These are phyloP conservation scores for Danio tinwini DNA, from an alignment of 2,797 vertebrate species.

Conservation along the genomic window DNA sequence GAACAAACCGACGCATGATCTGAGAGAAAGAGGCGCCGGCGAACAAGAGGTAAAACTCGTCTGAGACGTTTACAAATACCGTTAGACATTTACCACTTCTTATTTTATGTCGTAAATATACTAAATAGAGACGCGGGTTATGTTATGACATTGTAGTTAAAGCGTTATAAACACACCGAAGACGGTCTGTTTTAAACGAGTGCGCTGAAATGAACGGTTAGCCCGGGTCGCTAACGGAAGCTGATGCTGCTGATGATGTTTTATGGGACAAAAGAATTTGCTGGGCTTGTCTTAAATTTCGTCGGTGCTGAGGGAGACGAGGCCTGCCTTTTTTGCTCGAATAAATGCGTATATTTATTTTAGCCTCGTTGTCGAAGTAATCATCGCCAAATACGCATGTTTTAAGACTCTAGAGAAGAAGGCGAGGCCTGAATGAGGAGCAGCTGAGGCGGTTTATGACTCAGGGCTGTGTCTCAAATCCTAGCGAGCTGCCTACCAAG, in stretches of 20 bases:
- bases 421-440: conserved; percentile 43
- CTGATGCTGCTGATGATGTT: conserved; percentile 39
- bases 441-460: conserved; percentile 35
- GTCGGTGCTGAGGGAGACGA: not conserved
- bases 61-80: not conserved
- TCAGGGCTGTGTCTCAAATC: conserved; percentile 31
- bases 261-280: conserved; percentile 41
- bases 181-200: not conserved
- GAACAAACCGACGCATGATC: conserved; percentile 57
- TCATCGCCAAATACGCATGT: not conserved
- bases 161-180: not conserved
- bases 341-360: not conserved
- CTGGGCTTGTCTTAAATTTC: not conserved
- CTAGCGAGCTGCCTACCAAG: not conserved
- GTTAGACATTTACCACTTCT: not conserved
- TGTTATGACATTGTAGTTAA: not conserved
- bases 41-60: conserved; percentile 53
- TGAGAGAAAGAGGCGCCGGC: conserved; percentile 58
- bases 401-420: not conserved
- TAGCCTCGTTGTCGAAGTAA: too few species aligned
- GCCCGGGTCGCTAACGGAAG: conserved; percentile 50
- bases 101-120: not conserved
- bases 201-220: conserved; percentile 24
- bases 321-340: not conserved
- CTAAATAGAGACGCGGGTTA: fast-evolving